These are phyloP conservation scores for Pseudocheirus occidentalis DNA, from an alignment of 2,797 vertebrate species.

Conservation along the genomic window DNA sequence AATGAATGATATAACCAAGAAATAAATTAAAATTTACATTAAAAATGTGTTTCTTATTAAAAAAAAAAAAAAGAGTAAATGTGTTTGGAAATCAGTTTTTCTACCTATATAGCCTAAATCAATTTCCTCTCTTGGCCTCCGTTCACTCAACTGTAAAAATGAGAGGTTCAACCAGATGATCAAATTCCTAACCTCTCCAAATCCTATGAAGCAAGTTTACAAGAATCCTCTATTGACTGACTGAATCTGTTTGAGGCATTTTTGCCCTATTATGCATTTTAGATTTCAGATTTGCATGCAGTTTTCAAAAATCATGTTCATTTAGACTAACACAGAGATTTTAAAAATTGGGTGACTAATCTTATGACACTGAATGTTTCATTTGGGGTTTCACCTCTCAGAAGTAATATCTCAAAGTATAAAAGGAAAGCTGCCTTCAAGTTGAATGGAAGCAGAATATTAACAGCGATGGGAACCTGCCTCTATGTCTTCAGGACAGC, in stretches of 20 bases:
- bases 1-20: too few relatives aligned
- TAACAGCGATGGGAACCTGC: neutral
- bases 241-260: conserved; percentile 58
- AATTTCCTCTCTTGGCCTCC: conserved; percentile 27
- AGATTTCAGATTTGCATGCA: neutral
- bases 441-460: neutral
- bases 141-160: conserved; percentile 33
- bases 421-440: neutral
- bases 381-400: neutral
- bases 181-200: neutral
- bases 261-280: conserved; percentile 8
- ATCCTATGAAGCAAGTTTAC: neutral
- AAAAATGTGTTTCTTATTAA: too few relatives aligned
- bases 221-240: conserved; percentile 62
- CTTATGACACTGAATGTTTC: neutral
- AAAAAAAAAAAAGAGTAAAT: too few relatives aligned
- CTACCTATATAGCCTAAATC: neutral
- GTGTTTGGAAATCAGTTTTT: conserved; percentile 22
- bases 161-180: neutral
- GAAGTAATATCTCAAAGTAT: neutral
- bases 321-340: neutral
- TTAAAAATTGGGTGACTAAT: neutral
- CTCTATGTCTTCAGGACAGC: neutral
- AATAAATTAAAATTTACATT: too few relatives aligned
- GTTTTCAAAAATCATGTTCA: conserved; percentile 1